Percentiles rank a stretch among this genome's conserved stretches.
Evolutionary conservation across 2,888 invertebrate species (phyloP).

Genomic region (Leptarthrus brevirostris): DNA sequence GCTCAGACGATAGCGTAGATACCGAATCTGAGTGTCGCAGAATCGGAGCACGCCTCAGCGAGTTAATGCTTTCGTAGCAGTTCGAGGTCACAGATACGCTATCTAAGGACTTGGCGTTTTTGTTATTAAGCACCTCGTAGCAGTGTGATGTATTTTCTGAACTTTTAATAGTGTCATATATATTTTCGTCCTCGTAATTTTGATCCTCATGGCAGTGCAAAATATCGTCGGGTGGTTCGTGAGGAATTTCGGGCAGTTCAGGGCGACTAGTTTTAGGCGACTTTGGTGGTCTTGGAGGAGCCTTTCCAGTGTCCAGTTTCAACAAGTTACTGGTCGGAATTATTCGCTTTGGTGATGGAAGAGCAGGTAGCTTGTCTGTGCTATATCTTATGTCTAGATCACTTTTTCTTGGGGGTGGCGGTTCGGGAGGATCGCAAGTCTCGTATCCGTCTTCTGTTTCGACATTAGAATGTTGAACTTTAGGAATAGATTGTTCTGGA

Average conservation of each 20-base stretch:
- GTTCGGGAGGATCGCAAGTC: slow-evolving; percentile 59
- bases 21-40: slow-evolving; percentile 63
- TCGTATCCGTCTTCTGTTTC: slow-evolving; percentile 62
- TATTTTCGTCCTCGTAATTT: slow-evolving; percentile 69
- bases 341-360: slow-evolving; percentile 64
- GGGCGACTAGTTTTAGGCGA: slow-evolving; percentile 45
- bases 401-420: slow-evolving; percentile 51
- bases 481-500: slow-evolving; percentile 55
- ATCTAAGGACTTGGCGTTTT: slow-evolving; percentile 56
- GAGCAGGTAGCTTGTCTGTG: slow-evolving; percentile 60
- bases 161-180: slow-evolving; percentile 74
- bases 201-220: not conserved
- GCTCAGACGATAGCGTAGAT: slow-evolving; percentile 65
- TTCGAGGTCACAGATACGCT: slow-evolving; percentile 63
- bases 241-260: slow-evolving; percentile 36
- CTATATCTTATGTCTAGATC: slow-evolving; percentile 59
- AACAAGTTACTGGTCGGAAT: slow-evolving; percentile 50
- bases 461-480: not conserved
- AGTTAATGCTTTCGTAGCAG: slow-evolving; percentile 65
- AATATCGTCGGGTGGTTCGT: not conserved
- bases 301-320: not conserved
- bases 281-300: slow-evolving; percentile 52
- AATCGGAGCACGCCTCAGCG: slow-evolving; percentile 56
- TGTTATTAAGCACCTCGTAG: slow-evolving; percentile 60
- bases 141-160: slow-evolving; percentile 67